Evolutionary conservation across 2,888 invertebrate species (phyloP).

Genomic region (Eutolmus rufibarbis): DNA sequence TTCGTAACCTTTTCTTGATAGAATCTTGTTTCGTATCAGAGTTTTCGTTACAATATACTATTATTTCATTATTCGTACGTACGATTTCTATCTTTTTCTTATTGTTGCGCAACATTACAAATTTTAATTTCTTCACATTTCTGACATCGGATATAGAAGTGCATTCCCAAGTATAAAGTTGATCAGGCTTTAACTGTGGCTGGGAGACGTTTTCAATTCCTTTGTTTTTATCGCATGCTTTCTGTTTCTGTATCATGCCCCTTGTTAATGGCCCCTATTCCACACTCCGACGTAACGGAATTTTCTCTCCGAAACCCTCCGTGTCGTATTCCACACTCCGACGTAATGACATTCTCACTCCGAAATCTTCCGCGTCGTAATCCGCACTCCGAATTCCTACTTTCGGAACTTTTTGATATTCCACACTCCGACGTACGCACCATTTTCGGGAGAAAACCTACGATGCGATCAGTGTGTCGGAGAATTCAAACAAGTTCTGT

Average conservation of each 20-base stretch:
- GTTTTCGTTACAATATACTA: neutral
- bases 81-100: neutral
- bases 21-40: neutral
- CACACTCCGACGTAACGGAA: no score
- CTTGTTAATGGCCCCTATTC: no score
- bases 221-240: neutral
- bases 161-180: constrained; percentile 13
- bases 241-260: neutral
- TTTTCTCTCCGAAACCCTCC: no score
- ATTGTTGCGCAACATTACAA: neutral
- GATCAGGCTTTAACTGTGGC: neutral
- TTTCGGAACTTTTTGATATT: no score
- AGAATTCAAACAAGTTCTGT: no score
- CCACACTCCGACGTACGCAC: no score
- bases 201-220: neutral
- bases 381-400: no score
- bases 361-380: no score
- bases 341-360: no score
- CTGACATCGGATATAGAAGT: constrained; percentile 11
- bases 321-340: no score
- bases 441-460: no score
- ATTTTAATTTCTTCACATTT: neutral
- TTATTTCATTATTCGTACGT: neutral
- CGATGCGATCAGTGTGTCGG: no score
- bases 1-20: neutral